These are phyloP conservation scores for Theonella swinhoei DNA, from an alignment of 37 sponge, comb jelly and placozoan genomes.

Conservation along the genomic window DNA sequence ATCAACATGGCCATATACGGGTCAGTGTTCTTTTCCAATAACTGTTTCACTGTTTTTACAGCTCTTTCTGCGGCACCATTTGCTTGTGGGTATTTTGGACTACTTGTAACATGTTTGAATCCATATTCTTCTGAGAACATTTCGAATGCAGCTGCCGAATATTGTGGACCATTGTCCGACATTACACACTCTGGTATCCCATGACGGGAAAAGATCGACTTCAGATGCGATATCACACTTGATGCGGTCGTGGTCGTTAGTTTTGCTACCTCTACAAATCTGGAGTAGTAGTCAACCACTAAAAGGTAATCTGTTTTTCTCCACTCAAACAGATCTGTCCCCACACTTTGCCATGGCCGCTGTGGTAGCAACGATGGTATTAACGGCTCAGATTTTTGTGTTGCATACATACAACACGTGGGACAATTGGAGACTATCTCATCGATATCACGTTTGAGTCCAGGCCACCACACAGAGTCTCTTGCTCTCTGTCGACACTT, in stretches of 20 bases:
- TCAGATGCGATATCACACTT: conserved; percentile 1
- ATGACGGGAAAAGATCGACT: conserved; percentile 55
- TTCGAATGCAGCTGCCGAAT: conserved; percentile 14
- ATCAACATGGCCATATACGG: conserved; percentile 42
- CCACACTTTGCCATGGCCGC: conserved; percentile 51
- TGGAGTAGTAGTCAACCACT: conserved; percentile 48
- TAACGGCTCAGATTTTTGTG: conserved; percentile 24
- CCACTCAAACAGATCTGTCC: conserved; percentile 45
- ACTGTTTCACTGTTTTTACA: conserved; percentile 42
- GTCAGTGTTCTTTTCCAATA: conserved; percentile 26
- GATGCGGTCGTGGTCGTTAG: conserved; percentile 6
- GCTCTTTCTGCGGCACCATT: conserved; percentile 64
- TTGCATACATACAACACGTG: conserved; percentile 14
- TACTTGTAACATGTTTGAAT: conserved; percentile 50
- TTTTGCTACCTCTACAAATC: conserved; percentile 37
- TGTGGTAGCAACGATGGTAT: conserved; percentile 27
- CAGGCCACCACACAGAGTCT: conserved; percentile 56
- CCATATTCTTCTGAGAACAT: conserved; percentile 46
- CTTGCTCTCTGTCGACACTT: conserved; percentile 37
- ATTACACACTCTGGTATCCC: conserved; percentile 53
- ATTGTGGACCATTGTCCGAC: conserved; percentile 74
- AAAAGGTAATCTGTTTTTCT: conserved; percentile 28
- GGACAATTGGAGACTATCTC: conserved; percentile 15
- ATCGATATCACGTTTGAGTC: conserved; percentile 16
- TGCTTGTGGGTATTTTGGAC: conserved; percentile 53